Evolutionary conservation across 1,140 invertebrate species (phyloP), one percentile per base, ranked within the genome.

Genomic region (Eriocheir sinensis): DNA sequence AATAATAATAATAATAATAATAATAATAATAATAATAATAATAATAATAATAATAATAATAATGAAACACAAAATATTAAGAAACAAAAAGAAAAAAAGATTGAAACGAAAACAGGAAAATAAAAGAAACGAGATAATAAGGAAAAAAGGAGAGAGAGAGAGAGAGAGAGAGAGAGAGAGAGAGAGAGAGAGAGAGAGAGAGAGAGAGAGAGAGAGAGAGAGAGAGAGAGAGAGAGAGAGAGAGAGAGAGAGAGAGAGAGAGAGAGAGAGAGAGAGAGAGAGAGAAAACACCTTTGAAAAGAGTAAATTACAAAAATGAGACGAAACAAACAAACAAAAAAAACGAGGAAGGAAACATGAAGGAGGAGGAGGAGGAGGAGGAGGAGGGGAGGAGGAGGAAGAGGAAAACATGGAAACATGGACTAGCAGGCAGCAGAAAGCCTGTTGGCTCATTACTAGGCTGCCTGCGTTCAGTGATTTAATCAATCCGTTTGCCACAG

Each of bases 1-100:
- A 48, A 48, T 48, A 48, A 48, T 48, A 48, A 48, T 48, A 48
- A 15, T 48, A 48, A 48, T 48, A 48, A 48, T 48, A 48, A 48
- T 48, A 48, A 48, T 48, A 48, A 48, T 48, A 48, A 48, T 48
- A 48, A 81, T 81, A 81, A 30, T 81, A n/a, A 81, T 30, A 81
- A 81, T 81, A n/a, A 81, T 81, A 81, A 34, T 83, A 83, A 34
- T n/a, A 32, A 6, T 38, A 83, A 32, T 34, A 34, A 34, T 21
- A 83, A 6, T 15, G 1, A 83, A n/a, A 83, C 27, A 6, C 15
- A 12, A 30, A 6, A 30, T 30, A 81, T 81, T 8, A n/a, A 81
- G 3, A 36, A 81, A 81, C 80, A 8, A 21, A 27, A 30, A 81
- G n/a, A 30, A 8, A 30, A 38, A 83, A 34, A 83, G 15, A 34